A percentile compares a stretch with the other conserved stretches of the same genome.
phyloP scores from a whole-genome alignment of 1,140 invertebrate genomes.

The Stegodyphus mimosarum region DNA sequence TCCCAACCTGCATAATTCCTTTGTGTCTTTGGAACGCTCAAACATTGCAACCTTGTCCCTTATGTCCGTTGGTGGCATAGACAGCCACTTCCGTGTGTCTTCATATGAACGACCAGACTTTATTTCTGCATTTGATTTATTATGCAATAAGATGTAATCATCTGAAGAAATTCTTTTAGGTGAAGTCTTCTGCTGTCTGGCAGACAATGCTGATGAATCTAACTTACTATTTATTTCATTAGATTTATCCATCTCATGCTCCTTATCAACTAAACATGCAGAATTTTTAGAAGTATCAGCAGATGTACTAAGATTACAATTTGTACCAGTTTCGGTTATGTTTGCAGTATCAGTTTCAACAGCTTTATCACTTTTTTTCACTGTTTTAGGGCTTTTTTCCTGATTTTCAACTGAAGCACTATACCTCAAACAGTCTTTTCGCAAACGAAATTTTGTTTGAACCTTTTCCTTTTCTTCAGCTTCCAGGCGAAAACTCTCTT shows the following conservation, averaged over 20 bases:
- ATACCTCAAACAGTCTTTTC: constrained; percentile 32
- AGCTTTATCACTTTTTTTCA: constrained; percentile 45
- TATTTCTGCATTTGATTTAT: constrained; percentile 29
- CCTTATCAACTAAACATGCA: background rate
- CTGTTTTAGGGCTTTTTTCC: constrained; percentile 16
- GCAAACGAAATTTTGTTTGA: constrained; percentile 46
- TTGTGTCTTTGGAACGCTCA: constrained; percentile 54
- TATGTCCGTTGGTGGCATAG: constrained; percentile 45
- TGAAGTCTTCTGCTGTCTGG: background rate
- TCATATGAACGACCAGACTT: constrained; percentile 32
- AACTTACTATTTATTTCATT: background rate
- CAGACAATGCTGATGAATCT: background rate
- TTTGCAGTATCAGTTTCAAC: constrained; percentile 50
- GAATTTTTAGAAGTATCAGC: background rate
- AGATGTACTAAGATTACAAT: constrained; percentile 23
- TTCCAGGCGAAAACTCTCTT: constrained; percentile 80
- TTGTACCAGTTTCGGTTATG: constrained; percentile 38
- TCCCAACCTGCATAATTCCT: constrained; percentile 52
- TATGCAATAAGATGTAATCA: constrained; percentile 13
- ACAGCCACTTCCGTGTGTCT: constrained; percentile 32
- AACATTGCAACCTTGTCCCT: constrained; percentile 61
- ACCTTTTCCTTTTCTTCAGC: constrained; percentile 67
- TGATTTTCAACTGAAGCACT: background rate
- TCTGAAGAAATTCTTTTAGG: constrained; percentile 4
- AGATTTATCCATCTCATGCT: background rate